These are phyloP conservation scores for Poeciliopsis prolifica DNA, from an alignment of 2,113 vertebrate genomes.

Conservation along the genomic window DNA sequence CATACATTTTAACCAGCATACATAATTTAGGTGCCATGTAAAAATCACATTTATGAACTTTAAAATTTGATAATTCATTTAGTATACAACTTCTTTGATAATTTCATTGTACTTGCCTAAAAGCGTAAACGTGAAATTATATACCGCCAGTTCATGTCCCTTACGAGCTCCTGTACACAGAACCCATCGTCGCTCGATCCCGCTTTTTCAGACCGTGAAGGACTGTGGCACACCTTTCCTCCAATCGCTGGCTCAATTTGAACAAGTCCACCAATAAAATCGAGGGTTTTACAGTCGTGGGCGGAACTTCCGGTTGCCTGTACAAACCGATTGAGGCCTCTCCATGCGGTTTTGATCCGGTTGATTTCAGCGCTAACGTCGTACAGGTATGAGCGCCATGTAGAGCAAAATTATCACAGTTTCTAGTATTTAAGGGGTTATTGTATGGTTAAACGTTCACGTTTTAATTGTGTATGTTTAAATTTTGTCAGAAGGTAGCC, in stretches of 20 bases:
- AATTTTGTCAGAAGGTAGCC: rapidly evolving
- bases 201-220: constrained; percentile 49
- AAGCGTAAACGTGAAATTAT: too few relatives aligned
- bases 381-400: constrained; percentile 51
- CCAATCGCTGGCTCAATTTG: constrained; percentile 41
- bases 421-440: not conserved
- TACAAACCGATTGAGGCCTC: constrained; percentile 73
- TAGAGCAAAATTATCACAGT: rapidly evolving
- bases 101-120: too few relatives aligned
- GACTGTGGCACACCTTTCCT: constrained; percentile 34
- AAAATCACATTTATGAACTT: too few relatives aligned
- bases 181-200: constrained; percentile 2
- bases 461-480: rapidly evolving
- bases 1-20: too few relatives aligned
- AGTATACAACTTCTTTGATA: too few relatives aligned
- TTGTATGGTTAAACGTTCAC: rapidly evolving
- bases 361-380: constrained; percentile 16
- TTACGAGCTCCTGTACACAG: constrained; percentile 1
- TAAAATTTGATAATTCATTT: too few relatives aligned
- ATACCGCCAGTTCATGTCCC: too few relatives aligned
- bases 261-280: constrained; percentile 58
- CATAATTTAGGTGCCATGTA: too few relatives aligned
- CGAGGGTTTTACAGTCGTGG: not conserved
- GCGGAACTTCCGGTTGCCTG: constrained; percentile 67
- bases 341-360: constrained; percentile 72